A percentile compares a stretch with the other conserved stretches of the same genome.
phyloP scores from a whole-genome alignment of 2,888 invertebrate genomes.

The Caenorhabditis sp. region DNA sequence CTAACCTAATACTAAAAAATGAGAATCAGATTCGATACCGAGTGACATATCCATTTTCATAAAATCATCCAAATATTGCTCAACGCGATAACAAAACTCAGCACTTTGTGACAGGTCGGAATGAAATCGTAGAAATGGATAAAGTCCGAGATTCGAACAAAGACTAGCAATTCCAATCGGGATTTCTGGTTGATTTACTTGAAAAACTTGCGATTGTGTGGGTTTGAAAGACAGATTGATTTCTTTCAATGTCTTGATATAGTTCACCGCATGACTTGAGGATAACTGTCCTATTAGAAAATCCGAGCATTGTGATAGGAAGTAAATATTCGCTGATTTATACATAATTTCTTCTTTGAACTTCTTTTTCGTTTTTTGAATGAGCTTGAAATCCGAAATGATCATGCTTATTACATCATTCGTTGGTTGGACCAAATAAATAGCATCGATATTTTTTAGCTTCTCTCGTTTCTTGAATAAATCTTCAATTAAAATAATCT shows the following conservation, averaged over 20 bases:
- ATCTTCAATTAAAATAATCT: constrained; percentile 26
- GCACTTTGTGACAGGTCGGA: constrained; percentile 23
- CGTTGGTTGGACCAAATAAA: constrained; percentile 18
- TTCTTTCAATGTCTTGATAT: constrained; percentile 15
- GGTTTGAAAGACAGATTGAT: constrained; percentile 19
- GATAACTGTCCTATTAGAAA: constrained; percentile 10
- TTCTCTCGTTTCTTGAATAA: constrained; percentile 16
- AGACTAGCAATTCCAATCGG: constrained; percentile 17
- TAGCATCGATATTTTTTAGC: constrained; percentile 21
- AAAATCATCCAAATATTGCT: constrained; percentile 22
- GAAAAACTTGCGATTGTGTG: constrained; percentile 15
- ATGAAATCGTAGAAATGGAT: constrained; percentile 19
- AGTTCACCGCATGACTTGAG: constrained; percentile 5
- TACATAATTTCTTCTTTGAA: constrained; percentile 5
- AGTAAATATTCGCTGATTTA: constrained; percentile 13
- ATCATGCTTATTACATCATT: constrained; percentile 7
- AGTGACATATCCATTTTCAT: background rate
- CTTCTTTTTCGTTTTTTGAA: constrained; percentile 4
- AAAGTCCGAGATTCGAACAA: constrained; percentile 8
- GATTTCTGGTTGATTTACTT: background rate
- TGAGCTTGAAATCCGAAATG: constrained; percentile 14
- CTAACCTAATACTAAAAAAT: constrained; percentile 19
- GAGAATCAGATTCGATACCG: constrained; percentile 13
- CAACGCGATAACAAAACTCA: constrained; percentile 27
- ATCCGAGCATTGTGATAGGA: constrained; percentile 12